phyloP scores from a whole-genome alignment of 2,797 vertebrate species.

The Onychomys leucogaster region DNA sequence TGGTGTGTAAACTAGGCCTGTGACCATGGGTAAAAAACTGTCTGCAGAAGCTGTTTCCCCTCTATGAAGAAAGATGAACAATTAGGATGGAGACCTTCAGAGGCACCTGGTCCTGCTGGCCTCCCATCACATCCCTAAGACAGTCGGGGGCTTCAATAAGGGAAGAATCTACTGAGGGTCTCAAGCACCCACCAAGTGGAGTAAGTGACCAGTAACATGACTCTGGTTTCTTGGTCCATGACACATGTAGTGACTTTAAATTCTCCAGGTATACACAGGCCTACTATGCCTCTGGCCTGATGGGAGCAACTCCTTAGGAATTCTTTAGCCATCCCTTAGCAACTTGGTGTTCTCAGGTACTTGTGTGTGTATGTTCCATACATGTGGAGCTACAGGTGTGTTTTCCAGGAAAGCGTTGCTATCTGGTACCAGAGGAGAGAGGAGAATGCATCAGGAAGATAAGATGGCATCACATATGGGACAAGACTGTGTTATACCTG shows the following conservation, averaged over 20 bases:
- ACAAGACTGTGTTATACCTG: rapidly evolving
- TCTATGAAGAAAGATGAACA: background rate
- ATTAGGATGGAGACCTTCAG: background rate
- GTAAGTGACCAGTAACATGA: no score
- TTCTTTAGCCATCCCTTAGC: no score
- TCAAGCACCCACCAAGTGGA: no score
- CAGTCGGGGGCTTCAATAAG: background rate
- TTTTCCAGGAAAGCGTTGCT: background rate
- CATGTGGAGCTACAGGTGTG: rapidly evolving
- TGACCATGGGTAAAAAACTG: background rate
- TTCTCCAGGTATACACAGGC: background rate
- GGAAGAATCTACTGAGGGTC: background rate
- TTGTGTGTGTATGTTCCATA: no score
- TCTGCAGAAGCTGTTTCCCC: no score
- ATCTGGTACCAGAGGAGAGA: background rate
- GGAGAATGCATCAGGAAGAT: background rate
- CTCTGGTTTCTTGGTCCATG: background rate
- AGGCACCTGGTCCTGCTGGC: rapidly evolving
- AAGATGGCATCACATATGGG: background rate
- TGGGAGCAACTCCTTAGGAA: background rate
- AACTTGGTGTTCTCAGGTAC: background rate
- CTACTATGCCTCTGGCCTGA: no score
- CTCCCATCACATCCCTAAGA: rapidly evolving
- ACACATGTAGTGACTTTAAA: rapidly evolving
- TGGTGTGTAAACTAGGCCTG: rapidly evolving